Percentiles rank a stretch among this genome's conserved stretches.
phyloP scores from a whole-genome alignment of 2,113 vertebrate species.

The Mormoops blainvillei region DNA sequence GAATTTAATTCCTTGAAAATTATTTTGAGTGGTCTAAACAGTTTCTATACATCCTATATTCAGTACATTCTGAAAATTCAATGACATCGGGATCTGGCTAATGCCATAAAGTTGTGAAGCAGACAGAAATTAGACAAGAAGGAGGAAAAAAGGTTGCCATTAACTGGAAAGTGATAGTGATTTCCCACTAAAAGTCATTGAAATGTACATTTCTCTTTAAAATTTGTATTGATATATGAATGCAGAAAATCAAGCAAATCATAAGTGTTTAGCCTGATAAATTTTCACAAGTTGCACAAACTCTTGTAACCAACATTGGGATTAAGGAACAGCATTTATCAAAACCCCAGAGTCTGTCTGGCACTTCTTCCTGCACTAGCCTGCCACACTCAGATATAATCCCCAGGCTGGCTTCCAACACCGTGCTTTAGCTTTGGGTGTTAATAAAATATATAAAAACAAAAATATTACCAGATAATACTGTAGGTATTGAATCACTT shows the following conservation, averaged over 20 bases:
- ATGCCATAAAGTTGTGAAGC: background rate
- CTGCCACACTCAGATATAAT: background rate
- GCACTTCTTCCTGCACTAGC: background rate
- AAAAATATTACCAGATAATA: background rate
- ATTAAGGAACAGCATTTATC: background rate
- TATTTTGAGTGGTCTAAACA: background rate
- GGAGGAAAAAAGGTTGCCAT: background rate
- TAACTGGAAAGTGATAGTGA: background rate
- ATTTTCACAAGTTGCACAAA: background rate
- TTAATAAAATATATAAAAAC: background rate
- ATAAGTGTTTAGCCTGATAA: background rate
- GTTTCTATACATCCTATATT: background rate
- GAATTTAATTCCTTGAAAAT: background rate
- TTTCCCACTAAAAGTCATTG: background rate
- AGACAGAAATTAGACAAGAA: background rate
- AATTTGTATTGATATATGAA: background rate
- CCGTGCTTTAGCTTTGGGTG: background rate
- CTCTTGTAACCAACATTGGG: background rate
- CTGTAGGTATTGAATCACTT: background rate
- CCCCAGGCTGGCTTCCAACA: background rate
- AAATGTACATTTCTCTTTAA: background rate
- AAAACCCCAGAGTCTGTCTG: background rate
- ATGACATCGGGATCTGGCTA: background rate
- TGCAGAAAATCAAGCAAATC: background rate
- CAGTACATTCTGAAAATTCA: background rate